These are phyloP conservation scores for Setipinna tenuifilis DNA, from an alignment of 2,797 vertebrate species.

Conservation along the genomic window DNA sequence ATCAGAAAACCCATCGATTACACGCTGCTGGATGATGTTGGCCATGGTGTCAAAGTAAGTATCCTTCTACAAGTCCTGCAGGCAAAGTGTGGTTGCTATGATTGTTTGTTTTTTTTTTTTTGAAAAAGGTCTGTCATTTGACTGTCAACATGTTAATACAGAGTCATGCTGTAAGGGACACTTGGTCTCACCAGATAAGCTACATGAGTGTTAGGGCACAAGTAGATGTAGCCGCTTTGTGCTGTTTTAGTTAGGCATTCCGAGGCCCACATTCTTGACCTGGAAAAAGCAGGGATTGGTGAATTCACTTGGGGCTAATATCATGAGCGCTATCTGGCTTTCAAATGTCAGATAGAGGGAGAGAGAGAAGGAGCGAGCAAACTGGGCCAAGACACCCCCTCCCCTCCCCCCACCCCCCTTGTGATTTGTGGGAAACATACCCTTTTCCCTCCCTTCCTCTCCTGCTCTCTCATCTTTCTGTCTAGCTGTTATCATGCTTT, in stretches of 20 bases:
- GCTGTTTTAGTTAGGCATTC: background rate
- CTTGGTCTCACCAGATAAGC: background rate
- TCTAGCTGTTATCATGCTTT: background rate
- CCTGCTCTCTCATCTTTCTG: conserved; percentile 34
- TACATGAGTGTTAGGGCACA: background rate
- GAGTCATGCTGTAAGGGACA: background rate
- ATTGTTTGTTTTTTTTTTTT: background rate
- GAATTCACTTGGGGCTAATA: conserved; percentile 8
- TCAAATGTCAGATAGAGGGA: conserved; percentile 41
- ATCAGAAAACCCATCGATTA: conserved; percentile 99
- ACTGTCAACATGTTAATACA: background rate
- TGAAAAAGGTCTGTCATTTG: background rate
- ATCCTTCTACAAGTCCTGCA: background rate
- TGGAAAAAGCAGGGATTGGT: conserved; percentile 11
- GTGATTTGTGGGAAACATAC: conserved; percentile 52
- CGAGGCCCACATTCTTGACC: conserved; percentile 16
- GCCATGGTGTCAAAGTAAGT: conserved; percentile 96
- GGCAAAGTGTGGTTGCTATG: background rate
- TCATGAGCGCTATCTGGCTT: background rate
- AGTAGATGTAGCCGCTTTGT: background rate
- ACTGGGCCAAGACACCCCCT: conserved; percentile 53
- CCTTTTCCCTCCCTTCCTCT: conserved; percentile 40
- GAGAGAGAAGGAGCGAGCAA: background rate
- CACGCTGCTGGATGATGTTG: conserved; percentile 97
- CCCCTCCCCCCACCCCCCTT: conserved; percentile 37